Percentiles rank a stretch among this genome's conserved stretches.
Conservation (phyloP, 2,113 vertebrate species). For the Sphaerodactylus townsendi region DNA sequence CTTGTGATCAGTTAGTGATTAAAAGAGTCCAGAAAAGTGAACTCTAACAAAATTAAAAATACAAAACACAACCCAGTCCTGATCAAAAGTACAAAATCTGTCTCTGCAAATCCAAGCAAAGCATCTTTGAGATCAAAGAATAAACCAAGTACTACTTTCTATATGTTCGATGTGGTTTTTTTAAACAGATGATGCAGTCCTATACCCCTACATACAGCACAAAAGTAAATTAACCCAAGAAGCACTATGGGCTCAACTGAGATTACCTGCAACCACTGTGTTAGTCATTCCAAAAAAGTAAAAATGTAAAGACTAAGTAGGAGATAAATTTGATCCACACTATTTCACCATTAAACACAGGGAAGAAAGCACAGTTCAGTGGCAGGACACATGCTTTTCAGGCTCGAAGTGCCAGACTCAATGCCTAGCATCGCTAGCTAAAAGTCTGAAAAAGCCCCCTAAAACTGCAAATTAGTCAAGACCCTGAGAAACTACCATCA, state of each 20-base stretch:
- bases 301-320: neutral
- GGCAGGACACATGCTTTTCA: neutral
- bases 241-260: neutral
- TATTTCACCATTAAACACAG: neutral
- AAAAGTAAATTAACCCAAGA: neutral
- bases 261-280: too few relatives aligned
- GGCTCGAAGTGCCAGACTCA: neutral
- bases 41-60: neutral
- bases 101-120: neutral
- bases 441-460: neutral
- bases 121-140: neutral
- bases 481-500: too few relatives aligned
- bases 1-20: slow-evolving; percentile 56
- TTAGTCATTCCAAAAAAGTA: too few relatives aligned
- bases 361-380: neutral
- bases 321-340: neutral
- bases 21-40: slow-evolving; percentile 52
- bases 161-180: neutral
- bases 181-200: rapidly evolving
- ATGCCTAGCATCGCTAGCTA: neutral
- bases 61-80: neutral
- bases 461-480: neutral
- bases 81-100: neutral
- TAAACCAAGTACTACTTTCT: slow-evolving; percentile 27
- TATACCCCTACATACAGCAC: neutral